Base-by-base conservation (phyloP, 2,797 vertebrate species). In the Pteropus rufus region DNA sequence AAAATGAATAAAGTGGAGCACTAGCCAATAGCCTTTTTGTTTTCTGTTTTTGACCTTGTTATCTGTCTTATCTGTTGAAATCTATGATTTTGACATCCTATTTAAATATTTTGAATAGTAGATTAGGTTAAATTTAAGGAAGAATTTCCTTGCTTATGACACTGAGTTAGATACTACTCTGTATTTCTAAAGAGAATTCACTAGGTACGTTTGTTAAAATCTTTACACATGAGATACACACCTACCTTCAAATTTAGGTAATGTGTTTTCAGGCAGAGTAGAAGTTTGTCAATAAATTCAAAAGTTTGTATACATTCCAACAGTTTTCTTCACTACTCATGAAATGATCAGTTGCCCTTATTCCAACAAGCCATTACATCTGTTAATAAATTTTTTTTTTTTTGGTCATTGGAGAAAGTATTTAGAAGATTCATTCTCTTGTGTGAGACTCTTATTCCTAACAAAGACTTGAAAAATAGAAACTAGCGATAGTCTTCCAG, bases 391-490 rank as follows among this genome's bases (percentile, higher is more conserved):
- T 11, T 86, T 82, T 12, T 65, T 73, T 73, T 60, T 91, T 90
- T 46, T 46, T 12, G 49, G 39, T 44, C 62, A 39, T 87, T 84
- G 18, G 65, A 81, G 52, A 95, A 85, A 73, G 9, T 86, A 24
- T 94, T 96, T 88, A 29, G 46, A 10, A 81, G 10, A 80, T 72
- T 64, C 10, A 87, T 76, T 72, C 34, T 58, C 10, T 90, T 82
- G 10, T 12, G 2, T 46, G 62, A 84, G n/a, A 73, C 5, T 83
- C 39, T 76, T 46, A 58, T 36, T 91, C 67, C 58, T 58, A 77
- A 31, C 19, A 83, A 73, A 86, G 29, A 88, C 7, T 87, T 90
- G 26, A 64, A 36, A 88, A 92, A 79, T 92, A 80, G 92, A 88
- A 94, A 46, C 29, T 83, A 56, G 14, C 12, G 69, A 2, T 36